These are phyloP conservation scores for Riptortus pedestris DNA, from an alignment of 1,140 invertebrate genomes.

Conservation along the genomic window DNA sequence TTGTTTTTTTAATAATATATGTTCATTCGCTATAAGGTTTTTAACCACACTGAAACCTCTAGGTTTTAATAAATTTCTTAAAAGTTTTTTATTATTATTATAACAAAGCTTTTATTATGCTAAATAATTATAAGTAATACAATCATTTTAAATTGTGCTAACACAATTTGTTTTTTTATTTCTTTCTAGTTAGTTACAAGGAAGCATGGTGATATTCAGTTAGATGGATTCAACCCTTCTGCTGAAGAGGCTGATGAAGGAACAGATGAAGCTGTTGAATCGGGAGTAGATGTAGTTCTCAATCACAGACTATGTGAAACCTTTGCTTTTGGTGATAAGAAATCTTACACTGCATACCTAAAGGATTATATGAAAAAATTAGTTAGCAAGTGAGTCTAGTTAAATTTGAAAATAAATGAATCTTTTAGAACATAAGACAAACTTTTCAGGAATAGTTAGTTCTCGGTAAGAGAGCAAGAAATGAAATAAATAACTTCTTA, in stretches of 20 bases:
- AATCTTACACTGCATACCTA: slow-evolving; percentile 81
- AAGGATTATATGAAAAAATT: slow-evolving; percentile 96
- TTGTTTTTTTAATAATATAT: too few species aligned
- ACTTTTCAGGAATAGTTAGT: too few species aligned
- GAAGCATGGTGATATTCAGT: slow-evolving; percentile 62
- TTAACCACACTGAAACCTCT: too few species aligned
- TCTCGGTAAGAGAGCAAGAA: too few species aligned
- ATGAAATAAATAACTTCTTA: too few species aligned
- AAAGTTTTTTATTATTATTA: too few species aligned
- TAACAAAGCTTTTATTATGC: too few species aligned
- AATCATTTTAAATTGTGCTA: too few species aligned
- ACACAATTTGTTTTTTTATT: background rate
- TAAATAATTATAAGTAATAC: too few species aligned
- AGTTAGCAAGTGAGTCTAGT: slow-evolving; percentile 35
- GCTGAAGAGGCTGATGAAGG: slow-evolving; percentile 83
- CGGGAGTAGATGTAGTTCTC: slow-evolving; percentile 84
- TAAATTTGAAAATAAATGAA: background rate
- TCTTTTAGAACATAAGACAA: too few species aligned
- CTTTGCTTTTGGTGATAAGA: slow-evolving; percentile 75
- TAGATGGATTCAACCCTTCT: slow-evolving; percentile 85
- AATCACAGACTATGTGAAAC: slow-evolving; percentile 84
- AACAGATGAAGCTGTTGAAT: slow-evolving; percentile 58
- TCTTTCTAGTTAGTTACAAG: slow-evolving; percentile 54
- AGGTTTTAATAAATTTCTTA: too few species aligned
- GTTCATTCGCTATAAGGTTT: too few species aligned